Percentiles rank a stretch among this genome's conserved stretches.
Conservation (phyloP, 2,888 invertebrate genomes). For the Drosophila anceps region DNA sequence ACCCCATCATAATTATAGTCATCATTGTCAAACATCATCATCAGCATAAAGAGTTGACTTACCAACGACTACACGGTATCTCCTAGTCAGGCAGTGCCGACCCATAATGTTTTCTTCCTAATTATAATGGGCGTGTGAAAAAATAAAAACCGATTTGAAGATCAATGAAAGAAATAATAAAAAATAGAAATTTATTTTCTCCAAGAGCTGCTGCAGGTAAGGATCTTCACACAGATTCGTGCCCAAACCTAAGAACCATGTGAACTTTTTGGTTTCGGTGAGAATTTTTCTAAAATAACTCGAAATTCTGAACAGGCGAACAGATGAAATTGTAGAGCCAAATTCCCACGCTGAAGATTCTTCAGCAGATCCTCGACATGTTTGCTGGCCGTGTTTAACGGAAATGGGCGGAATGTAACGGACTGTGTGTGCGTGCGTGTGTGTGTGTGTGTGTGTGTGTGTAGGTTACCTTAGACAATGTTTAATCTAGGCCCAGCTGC, state of each 20-base stretch:
- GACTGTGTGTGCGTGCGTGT: neutral
- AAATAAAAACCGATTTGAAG: conserved; percentile 45
- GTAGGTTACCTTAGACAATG: conserved; percentile 2
- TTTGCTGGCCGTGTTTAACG: conserved; percentile 43
- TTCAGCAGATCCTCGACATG: conserved; percentile 23
- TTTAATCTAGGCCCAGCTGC: conserved; percentile 35
- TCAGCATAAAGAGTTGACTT: neutral
- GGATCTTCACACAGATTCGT: conserved; percentile 35
- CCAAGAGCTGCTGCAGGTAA: conserved; percentile 51
- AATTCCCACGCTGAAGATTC: conserved; percentile 41
- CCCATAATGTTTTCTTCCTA: neutral
- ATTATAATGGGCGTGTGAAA: conserved; percentile 39
- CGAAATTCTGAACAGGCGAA: conserved; percentile 56
- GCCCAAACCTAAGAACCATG: neutral
- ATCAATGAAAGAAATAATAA: conserved; percentile 31
- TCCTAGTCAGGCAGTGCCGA: neutral
- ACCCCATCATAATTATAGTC: neutral
- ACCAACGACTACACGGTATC: neutral
- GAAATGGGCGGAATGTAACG: conserved; percentile 32
- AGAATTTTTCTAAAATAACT: conserved; percentile 49
- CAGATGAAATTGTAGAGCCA: conserved; percentile 46
- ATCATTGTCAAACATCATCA: neutral
- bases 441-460: neutral
- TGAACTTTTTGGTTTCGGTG: conserved; percentile 56
- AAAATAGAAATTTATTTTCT: conserved; percentile 45